Evolutionary conservation across 2,797 vertebrate genomes (phyloP), one percentile per base, ranked within the genome.

Genomic region (Gadopsis marmoratus): DNA sequence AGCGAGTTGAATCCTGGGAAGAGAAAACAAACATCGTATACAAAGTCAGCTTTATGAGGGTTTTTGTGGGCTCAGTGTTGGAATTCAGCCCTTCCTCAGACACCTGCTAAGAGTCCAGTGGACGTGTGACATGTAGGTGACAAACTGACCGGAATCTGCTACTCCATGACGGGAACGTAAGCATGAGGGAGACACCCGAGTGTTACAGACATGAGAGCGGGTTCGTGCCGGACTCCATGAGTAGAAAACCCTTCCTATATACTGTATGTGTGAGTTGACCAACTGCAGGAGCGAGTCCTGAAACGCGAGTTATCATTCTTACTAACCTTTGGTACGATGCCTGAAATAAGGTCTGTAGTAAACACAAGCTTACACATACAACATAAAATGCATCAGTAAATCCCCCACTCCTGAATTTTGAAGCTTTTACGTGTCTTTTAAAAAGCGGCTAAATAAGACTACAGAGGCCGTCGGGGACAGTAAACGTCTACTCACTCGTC

Each of bases 1-100:
- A 99, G 93, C 14, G 98, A 99, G 94, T 99, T 99, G 85, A 99
- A 99, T 41, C 97, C 98, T 99, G 75, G 3, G 48, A 48, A 73
- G 16, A 71, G 13, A 41, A 54, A 4, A 43, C 0, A 63, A 39
- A 23, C 2, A 19, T 37, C 23, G 37, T 3, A n/a, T 0, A 37
- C 7, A 29, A 2, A 55, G 43, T 58, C n/a, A 53, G 61, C 26
- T 66, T 66, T 23, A 19, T 12, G 16, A 37, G 17, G 51, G 19
- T 11, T 76, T 3, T 65, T 79, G 26, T 14, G 4, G 33, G 23
- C 6, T 74, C 6, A 13, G 59, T 76, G 73, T 69, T 67, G 68
- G 51, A 68, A 67, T 74, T 37, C 62, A 41, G 59, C 12, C 47
- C 23, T 23, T 23, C 45, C 51, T 68, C 74, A 29, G 31, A 61